These are phyloP conservation scores for Acanthurus leucopareius DNA, from an alignment of 2,797 vertebrate species.

Conservation along the genomic window DNA sequence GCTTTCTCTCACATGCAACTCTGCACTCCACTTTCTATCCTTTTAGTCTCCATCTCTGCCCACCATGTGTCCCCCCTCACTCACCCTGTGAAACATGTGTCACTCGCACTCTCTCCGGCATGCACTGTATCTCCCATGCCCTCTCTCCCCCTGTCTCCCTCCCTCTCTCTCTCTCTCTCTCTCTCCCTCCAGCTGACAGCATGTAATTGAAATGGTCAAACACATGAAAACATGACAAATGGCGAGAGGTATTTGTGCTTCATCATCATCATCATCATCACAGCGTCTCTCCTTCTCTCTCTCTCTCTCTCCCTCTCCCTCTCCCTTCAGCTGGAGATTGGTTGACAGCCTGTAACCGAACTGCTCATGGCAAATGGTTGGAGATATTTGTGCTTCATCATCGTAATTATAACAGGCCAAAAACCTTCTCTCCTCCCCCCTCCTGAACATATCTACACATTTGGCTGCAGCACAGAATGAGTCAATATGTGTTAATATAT, in stretches of 20 bases:
- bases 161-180: constrained; percentile 7
- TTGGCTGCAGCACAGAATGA: constrained; percentile 53
- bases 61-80: constrained; percentile 79
- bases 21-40: constrained; percentile 37
- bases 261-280: constrained; percentile 64
- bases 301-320: constrained; percentile 1
- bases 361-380: constrained; percentile 59
- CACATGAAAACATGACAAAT: constrained; percentile 83
- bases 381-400: constrained; percentile 70
- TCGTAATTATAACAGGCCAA: constrained; percentile 59
- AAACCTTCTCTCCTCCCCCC: constrained; percentile 5
- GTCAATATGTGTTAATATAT: constrained; percentile 63
- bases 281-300: neutral
- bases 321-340: constrained; percentile 54
- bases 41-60: constrained; percentile 40
- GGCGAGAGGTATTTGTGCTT: constrained; percentile 74
- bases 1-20: constrained; percentile 64
- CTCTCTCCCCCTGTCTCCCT: constrained; percentile 11
- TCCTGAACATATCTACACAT: constrained; percentile 26
- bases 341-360: constrained; percentile 63
- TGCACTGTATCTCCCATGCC: constrained; percentile 51
- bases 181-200: constrained; percentile 77
- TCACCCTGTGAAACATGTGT: constrained; percentile 79
- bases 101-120: constrained; percentile 75
- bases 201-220: constrained; percentile 84